Conservation (phyloP, 2,797 vertebrate species). For the Cryptoblepharus egeriae region DNA sequence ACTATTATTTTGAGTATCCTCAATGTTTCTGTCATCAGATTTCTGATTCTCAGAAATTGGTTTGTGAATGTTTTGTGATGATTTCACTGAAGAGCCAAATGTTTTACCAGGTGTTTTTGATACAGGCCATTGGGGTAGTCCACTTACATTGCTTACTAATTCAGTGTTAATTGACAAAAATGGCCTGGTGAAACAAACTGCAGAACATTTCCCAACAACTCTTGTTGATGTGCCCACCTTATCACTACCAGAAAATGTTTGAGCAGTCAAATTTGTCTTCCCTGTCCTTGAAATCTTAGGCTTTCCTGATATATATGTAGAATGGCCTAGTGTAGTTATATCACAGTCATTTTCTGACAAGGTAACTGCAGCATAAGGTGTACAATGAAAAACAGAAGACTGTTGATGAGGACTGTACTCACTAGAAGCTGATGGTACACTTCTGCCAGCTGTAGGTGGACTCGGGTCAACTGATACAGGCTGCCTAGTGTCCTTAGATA, state of each 20-base stretch:
- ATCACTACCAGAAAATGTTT: conserved; percentile 68
- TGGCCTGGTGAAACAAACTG: conserved; percentile 78
- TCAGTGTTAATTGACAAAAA: conserved; percentile 94
- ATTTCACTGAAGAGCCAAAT: conserved; percentile 57
- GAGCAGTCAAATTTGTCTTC: conserved; percentile 54
- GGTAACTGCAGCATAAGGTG: conserved; percentile 77
- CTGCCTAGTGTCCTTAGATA: conserved; percentile 92
- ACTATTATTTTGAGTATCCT: conserved; percentile 46
- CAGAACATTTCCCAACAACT: conserved; percentile 49
- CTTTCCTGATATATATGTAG: conserved; percentile 46
- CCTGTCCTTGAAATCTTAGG: conserved; percentile 61
- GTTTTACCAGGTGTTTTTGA: conserved; percentile 67
- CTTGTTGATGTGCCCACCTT: conserved; percentile 59
- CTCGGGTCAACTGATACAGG: conserved; percentile 87
- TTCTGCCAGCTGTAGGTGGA: conserved; percentile 77
- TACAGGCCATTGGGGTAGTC: conserved; percentile 69
- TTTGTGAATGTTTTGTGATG: conserved; percentile 63
- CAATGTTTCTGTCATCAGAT: conserved; percentile 45
- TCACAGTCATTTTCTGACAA: conserved; percentile 43
- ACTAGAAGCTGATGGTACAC: conserved; percentile 85
- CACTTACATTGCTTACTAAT: conserved; percentile 95
- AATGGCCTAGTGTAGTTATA: neutral
- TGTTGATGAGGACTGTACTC: conserved; percentile 88
- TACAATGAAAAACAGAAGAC: conserved; percentile 79
- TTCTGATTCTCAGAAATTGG: conserved; percentile 61